These are phyloP conservation scores for Caloenas nicobarica DNA, from an alignment of 2,113 vertebrate species.

Conservation along the genomic window DNA sequence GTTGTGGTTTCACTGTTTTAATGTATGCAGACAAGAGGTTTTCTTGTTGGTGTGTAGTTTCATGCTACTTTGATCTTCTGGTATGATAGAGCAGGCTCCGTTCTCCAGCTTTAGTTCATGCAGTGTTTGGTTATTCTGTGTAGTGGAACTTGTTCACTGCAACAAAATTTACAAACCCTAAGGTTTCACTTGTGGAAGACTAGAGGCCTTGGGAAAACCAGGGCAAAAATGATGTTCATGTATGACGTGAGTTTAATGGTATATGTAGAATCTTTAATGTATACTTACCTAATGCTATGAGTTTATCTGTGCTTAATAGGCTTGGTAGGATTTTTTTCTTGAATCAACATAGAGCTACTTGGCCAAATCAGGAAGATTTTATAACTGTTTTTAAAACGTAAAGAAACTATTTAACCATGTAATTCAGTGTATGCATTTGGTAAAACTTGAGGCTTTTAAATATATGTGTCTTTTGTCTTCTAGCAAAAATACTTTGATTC, in stretches of 20 bases:
- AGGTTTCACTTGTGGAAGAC: not conserved
- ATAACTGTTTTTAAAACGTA: not conserved
- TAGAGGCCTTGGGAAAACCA: not conserved
- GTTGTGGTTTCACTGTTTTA: not conserved
- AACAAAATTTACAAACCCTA: not conserved
- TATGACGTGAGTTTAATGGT: not conserved
- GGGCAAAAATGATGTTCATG: not conserved
- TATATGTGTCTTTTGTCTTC: slow-evolving; percentile 42
- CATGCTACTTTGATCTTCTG: not conserved
- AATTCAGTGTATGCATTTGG: not conserved
- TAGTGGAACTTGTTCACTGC: not conserved
- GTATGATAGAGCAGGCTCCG: not conserved
- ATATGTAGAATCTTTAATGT: not conserved
- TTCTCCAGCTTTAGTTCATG: not conserved
- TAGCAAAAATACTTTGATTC: slow-evolving; percentile 99
- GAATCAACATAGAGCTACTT: fast-evolving
- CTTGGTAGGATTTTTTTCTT: not conserved
- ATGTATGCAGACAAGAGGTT: not conserved
- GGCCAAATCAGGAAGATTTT: not conserved
- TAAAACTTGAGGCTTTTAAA: not conserved
- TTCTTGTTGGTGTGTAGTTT: not conserved
- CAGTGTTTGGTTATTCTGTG: not conserved
- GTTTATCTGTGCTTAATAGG: not conserved
- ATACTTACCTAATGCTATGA: not conserved
- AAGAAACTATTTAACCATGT: not conserved